Evolutionary conservation across 2,113 vertebrate species (phyloP).

Genomic region (Passer domesticus): DNA sequence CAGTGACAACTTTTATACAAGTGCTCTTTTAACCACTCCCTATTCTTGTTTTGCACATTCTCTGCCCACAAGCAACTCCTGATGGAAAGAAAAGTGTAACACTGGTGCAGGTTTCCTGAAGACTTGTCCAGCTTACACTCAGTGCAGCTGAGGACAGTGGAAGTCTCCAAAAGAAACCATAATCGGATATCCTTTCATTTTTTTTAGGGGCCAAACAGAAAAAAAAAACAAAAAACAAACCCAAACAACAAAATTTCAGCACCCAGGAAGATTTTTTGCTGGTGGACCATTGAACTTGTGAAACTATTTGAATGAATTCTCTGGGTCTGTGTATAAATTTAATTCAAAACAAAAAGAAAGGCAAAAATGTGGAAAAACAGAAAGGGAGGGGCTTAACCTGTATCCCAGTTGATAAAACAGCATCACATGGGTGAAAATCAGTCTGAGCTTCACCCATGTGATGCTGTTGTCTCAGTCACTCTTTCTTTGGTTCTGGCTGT

Average conservation of each 20-base stretch:
- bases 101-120: not conserved
- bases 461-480: constrained; percentile 71
- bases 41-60: constrained; percentile 52
- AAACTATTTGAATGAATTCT: not conserved
- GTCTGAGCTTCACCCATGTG: constrained; percentile 71
- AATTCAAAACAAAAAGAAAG: constrained; percentile 44
- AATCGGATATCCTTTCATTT: not conserved
- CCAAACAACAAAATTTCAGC: not conserved
- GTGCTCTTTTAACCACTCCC: constrained; percentile 28
- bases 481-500: constrained; percentile 66
- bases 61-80: constrained; percentile 20
- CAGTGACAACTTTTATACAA: not conserved
- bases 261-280: not conserved
- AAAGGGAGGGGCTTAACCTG: constrained; percentile 73
- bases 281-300: not conserved
- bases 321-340: constrained; percentile 6
- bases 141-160: not conserved
- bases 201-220: not conserved
- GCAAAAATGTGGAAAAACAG: constrained; percentile 60
- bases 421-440: constrained; percentile 72
- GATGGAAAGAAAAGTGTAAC: not conserved
- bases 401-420: constrained; percentile 67
- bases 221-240: not conserved
- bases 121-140: not conserved
- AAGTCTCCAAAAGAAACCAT: not conserved